These are phyloP conservation scores for Lasioglossum villosulum DNA, from an alignment of 2,888 invertebrate genomes.

Conservation along the genomic window DNA sequence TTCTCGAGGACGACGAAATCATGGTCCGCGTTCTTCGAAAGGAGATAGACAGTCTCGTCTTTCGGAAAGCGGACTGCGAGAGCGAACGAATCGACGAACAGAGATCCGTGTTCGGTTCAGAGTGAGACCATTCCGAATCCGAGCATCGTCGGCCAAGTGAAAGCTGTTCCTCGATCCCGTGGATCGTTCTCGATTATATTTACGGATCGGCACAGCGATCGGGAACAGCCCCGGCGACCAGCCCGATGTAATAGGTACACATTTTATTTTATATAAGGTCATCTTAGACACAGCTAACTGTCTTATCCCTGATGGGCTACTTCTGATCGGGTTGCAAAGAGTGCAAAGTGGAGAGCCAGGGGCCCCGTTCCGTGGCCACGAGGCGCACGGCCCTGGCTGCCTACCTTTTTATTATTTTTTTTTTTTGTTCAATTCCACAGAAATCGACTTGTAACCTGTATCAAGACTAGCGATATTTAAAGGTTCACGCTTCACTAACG, in stretches of 20 bases:
- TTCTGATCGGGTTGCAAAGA: constrained; percentile 84
- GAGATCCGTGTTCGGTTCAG: not conserved
- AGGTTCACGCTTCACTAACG: constrained; percentile 84
- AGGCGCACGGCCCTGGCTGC: constrained; percentile 2
- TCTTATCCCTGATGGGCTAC: constrained; percentile 78
- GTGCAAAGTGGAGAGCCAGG: constrained; percentile 16
- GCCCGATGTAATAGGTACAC: constrained; percentile 62
- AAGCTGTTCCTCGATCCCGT: constrained; percentile 47
- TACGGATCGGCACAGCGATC: constrained; percentile 16
- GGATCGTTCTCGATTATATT: constrained; percentile 1
- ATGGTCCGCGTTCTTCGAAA: not conserved
- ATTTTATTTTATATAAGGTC: constrained; percentile 70
- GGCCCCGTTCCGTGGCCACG: not conserved
- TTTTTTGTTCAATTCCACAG: constrained; percentile 26
- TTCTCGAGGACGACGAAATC: constrained; percentile 34
- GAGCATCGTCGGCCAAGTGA: constrained; percentile 26
- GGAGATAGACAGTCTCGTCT: not conserved
- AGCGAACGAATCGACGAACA: not conserved
- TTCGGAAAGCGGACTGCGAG: not conserved
- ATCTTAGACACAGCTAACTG: constrained; percentile 72
- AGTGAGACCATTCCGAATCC: not conserved
- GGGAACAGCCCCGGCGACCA: constrained; percentile 49
- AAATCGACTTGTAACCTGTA: constrained; percentile 81
- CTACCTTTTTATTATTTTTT: not conserved
- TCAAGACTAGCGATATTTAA: constrained; percentile 84